Percentiles rank a stretch among this genome's conserved stretches.
These are phyloP conservation scores for Chaetops frenatus DNA, from an alignment of 2,113 vertebrate genomes.

Conservation along the genomic window DNA sequence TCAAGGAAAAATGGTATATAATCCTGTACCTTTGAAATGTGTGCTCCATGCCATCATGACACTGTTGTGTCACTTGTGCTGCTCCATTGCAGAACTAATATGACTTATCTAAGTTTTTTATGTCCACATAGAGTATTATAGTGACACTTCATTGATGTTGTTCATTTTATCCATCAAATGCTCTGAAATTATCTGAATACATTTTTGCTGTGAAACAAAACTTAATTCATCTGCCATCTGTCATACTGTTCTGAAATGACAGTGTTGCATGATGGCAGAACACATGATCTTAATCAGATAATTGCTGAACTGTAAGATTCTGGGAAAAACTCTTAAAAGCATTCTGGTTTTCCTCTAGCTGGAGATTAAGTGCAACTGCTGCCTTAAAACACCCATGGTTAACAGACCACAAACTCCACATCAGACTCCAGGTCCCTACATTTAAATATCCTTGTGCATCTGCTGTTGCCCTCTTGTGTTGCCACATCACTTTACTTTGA, in stretches of 20 bases:
- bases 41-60: neutral
- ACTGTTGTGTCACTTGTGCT: neutral
- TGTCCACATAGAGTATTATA: neutral
- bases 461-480: neutral
- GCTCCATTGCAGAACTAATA: neutral
- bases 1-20: conserved; percentile 92
- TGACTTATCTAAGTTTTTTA: neutral
- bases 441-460: neutral
- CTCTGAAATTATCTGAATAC: neutral
- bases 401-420: conserved; percentile 83
- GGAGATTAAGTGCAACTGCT: conserved; percentile 93
- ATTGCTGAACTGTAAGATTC: neutral
- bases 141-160: neutral
- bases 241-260: neutral
- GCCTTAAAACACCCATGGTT: conserved; percentile 92
- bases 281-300: neutral
- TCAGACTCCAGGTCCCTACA: conserved; percentile 78
- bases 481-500: neutral
- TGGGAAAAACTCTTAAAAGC: neutral
- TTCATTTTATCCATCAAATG: neutral
- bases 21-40: neutral
- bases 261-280: neutral
- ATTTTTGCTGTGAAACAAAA: neutral
- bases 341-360: conserved; percentile 73
- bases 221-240: neutral